A percentile compares a stretch with the other conserved stretches of the same genome.
phyloP scores from a whole-genome alignment of 2,888 invertebrate species.

The Apamea anceps region DNA sequence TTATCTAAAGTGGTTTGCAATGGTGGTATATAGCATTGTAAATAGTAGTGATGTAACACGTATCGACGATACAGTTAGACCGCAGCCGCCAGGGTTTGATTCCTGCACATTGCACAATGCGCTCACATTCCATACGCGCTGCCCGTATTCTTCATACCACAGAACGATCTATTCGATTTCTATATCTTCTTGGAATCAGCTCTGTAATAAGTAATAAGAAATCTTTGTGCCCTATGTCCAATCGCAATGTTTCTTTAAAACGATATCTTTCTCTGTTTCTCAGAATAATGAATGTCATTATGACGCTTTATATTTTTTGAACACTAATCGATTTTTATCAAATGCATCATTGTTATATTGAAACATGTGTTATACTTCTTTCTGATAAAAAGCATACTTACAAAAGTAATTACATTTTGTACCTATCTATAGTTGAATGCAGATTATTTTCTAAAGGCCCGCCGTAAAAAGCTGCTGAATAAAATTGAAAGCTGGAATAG shows the following conservation, averaged over 20 bases:
- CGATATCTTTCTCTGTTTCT: constrained; percentile 46
- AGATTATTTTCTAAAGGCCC: constrained; percentile 35
- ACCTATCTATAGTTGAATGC: constrained; percentile 30
- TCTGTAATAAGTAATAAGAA: constrained; percentile 33
- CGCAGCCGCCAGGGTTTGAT: constrained; percentile 76
- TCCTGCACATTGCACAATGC: constrained; percentile 78
- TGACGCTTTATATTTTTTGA: constrained; percentile 30
- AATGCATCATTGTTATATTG: constrained; percentile 19
- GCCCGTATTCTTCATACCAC: constrained; percentile 64
- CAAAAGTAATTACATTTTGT: constrained; percentile 45
- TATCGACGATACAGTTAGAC: constrained; percentile 74
- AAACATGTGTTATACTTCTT: constrained; percentile 16
- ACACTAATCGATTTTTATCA: constrained; percentile 52
- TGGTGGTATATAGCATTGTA: constrained; percentile 62
- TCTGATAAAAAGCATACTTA: constrained; percentile 23
- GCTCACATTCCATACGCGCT: constrained; percentile 72
- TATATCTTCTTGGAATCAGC: constrained; percentile 47
- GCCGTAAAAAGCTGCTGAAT: constrained; percentile 32
- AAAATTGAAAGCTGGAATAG: constrained; percentile 53
- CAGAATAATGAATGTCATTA: constrained; percentile 38
- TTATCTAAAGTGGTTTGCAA: constrained; percentile 72
- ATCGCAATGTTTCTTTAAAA: constrained; percentile 20
- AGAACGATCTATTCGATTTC: constrained; percentile 39
- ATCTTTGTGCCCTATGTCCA: constrained; percentile 27
- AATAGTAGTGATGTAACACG: constrained; percentile 70